Conservation (phyloP, 2,797 vertebrate genomes). For the Prunella strophiata region DNA sequence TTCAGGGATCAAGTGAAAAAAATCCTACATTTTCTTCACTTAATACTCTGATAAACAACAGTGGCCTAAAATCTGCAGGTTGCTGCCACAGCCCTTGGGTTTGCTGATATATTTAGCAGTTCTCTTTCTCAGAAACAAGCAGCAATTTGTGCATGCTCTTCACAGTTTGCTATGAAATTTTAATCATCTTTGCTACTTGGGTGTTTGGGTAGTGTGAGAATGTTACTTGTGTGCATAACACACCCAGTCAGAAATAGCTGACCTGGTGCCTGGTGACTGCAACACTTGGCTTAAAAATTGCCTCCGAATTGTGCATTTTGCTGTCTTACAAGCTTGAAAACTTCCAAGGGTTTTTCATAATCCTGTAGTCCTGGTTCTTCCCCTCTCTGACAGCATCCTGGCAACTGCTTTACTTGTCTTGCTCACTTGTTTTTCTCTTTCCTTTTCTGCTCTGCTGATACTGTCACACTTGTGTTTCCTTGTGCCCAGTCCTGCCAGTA, state of each 20-base stretch:
- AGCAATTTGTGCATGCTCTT: conserved; percentile 20
- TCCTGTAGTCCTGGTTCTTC: neutral
- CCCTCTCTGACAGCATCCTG: neutral
- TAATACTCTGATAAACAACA: neutral
- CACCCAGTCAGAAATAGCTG: conserved; percentile 46
- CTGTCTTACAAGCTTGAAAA: neutral
- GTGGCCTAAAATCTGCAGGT: neutral
- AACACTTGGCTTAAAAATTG: conserved; percentile 26
- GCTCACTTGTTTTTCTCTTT: neutral
- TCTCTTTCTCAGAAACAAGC: conserved; percentile 23
- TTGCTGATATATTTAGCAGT: neutral
- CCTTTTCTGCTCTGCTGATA: neutral
- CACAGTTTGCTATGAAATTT: conserved; percentile 56
- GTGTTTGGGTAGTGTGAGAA: neutral
- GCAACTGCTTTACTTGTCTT: neutral
- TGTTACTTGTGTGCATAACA: neutral
- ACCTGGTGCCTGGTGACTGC: neutral
- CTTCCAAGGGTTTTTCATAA: neutral
- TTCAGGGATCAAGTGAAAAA: neutral
- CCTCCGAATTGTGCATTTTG: neutral
- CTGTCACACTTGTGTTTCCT: neutral
- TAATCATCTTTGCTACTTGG: conserved; percentile 51
- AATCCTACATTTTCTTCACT: neutral
- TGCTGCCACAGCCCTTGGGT: neutral
- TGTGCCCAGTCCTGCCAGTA: neutral